These are phyloP conservation scores for Percina caprodes DNA, from an alignment of 2,113 vertebrate species.

Conservation along the genomic window DNA sequence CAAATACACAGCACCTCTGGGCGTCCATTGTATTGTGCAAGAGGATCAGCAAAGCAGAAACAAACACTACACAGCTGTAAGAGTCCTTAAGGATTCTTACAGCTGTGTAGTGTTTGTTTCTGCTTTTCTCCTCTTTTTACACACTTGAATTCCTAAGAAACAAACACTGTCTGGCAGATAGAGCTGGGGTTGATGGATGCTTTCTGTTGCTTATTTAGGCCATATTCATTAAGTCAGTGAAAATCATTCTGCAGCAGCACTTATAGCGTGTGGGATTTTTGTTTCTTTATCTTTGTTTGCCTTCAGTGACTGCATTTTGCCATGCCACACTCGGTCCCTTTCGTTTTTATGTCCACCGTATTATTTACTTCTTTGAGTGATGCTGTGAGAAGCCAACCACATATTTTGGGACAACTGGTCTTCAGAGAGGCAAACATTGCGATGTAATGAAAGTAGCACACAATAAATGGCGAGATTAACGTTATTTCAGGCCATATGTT, in stretches of 20 bases:
- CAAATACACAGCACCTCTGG: conserved; percentile 40
- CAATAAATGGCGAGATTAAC: background rate
- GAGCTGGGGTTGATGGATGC: conserved; percentile 31
- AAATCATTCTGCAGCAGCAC: conserved; percentile 13
- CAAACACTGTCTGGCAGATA: conserved; percentile 40
- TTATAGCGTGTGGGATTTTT: conserved; percentile 10
- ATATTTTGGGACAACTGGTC: background rate
- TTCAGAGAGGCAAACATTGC: background rate
- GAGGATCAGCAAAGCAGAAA: conserved; percentile 27
- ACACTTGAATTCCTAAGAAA: conserved; percentile 38
- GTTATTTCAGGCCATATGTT: background rate
- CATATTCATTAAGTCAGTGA: background rate
- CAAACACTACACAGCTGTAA: no score
- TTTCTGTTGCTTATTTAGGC: conserved; percentile 22
- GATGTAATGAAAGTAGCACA: background rate
- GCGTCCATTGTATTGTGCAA: conserved; percentile 53
- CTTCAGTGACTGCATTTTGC: conserved; percentile 23
- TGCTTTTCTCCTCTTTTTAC: background rate
- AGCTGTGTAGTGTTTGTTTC: conserved; percentile 19
- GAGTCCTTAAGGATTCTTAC: background rate
- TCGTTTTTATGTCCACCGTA: background rate
- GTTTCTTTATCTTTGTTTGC: conserved; percentile 69
- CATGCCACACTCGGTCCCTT: conserved; percentile 25
- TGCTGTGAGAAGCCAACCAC: background rate
- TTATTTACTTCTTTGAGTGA: conserved; percentile 11